phyloP scores from a whole-genome alignment of 2,797 vertebrate genomes.

The Emydoidea blandingii region DNA sequence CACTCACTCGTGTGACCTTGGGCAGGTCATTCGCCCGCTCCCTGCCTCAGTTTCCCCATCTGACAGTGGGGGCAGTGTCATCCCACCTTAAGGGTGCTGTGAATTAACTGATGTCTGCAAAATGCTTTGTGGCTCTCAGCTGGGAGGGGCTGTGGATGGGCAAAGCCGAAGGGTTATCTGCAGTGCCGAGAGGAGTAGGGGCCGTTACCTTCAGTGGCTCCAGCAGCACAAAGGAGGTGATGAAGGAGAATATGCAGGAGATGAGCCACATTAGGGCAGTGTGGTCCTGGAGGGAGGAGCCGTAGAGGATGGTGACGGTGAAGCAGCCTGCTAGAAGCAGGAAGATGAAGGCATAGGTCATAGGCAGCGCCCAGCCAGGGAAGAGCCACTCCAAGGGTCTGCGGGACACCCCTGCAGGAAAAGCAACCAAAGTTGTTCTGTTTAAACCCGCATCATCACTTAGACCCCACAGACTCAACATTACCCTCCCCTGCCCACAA shows the following conservation, averaged over 20 bases:
- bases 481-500: not conserved
- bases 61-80: not conserved
- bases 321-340: conserved; percentile 77
- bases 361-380: conserved; percentile 77
- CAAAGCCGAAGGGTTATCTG: not conserved
- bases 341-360: conserved; percentile 77
- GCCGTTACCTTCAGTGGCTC: conserved; percentile 84
- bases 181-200: not conserved
- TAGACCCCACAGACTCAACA: not conserved
- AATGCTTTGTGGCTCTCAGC: not conserved
- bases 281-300: conserved; percentile 77
- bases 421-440: not conserved
- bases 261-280: conserved; percentile 85
- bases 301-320: conserved; percentile 81
- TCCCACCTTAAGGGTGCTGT: not conserved
- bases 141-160: not conserved
- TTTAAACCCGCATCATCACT: not conserved
- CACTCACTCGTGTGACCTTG: not conserved
- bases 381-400: conserved; percentile 73
- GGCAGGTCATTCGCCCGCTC: not conserved
- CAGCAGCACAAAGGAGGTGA: conserved; percentile 83
- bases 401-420: conserved; percentile 79
- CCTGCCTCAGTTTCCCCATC: not conserved
- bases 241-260: conserved; percentile 79
- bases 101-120: not conserved